These are phyloP conservation scores for Myotis planiceps DNA, from an alignment of 2,797 vertebrate species.

Conservation along the genomic window DNA sequence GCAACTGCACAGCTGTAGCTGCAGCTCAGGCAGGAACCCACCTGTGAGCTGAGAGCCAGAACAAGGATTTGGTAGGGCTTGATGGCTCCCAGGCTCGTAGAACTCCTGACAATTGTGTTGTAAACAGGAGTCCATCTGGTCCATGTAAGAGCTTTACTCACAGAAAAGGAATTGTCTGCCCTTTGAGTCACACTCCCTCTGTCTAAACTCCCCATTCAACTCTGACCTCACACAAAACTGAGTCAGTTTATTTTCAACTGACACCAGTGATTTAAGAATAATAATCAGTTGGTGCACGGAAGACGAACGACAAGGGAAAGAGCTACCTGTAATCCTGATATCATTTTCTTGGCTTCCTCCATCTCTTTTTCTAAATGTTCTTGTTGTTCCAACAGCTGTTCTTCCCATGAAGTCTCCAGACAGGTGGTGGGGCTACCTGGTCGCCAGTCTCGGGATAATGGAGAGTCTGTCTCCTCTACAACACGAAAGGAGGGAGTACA, in stretches of 20 bases:
- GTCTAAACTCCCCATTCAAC: neutral
- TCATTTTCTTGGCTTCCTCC: slow-evolving; percentile 97
- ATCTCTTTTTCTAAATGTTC: slow-evolving; percentile 96
- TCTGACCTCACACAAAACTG: neutral
- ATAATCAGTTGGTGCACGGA: neutral
- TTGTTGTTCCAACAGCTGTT: slow-evolving; percentile 94
- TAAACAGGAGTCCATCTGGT: neutral
- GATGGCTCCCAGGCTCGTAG: neutral
- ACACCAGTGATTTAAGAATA: neutral
- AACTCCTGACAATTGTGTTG: slow-evolving; percentile 26
- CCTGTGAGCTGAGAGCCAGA: neutral
- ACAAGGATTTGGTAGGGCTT: too few species aligned
- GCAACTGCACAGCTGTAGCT: neutral
- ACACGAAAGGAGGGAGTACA: slow-evolving; percentile 43
- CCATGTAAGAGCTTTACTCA: neutral
- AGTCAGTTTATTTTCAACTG: neutral
- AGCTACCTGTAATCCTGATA: slow-evolving; percentile 95
- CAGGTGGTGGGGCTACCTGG: slow-evolving; percentile 82
- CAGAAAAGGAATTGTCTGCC: neutral
- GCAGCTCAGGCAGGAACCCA: neutral
- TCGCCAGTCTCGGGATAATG: slow-evolving; percentile 82
- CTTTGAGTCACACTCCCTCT: neutral
- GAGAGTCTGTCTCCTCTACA: slow-evolving; percentile 88
- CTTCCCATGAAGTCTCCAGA: slow-evolving; percentile 91
- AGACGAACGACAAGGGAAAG: neutral